These are phyloP conservation scores for Kryptopterus vitreolus DNA, from an alignment of 2,797 vertebrate species.

Conservation along the genomic window DNA sequence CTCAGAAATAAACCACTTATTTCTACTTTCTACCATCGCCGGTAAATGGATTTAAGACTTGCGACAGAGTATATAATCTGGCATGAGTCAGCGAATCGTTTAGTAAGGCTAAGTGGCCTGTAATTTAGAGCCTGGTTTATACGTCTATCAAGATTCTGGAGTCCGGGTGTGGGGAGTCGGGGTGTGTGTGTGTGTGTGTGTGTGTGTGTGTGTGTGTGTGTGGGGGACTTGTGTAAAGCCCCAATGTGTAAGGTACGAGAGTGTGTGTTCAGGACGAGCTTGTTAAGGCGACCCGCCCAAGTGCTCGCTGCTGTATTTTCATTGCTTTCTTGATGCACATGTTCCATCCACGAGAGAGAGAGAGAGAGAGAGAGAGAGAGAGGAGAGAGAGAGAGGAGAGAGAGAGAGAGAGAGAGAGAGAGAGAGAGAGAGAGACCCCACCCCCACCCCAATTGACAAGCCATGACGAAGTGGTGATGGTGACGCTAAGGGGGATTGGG, in stretches of 20 bases:
- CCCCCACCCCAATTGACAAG: no score
- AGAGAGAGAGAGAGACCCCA: no score
- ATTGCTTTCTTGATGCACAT: no score
- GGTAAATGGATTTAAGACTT: background rate
- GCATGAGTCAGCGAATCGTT: background rate
- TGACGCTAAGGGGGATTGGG: no score
- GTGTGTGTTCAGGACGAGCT: conserved; percentile 38
- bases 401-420: no score
- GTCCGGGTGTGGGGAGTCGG: no score
- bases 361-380: no score
- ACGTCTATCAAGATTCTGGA: background rate
- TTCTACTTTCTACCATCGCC: background rate
- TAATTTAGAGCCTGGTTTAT: background rate
- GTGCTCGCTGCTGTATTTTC: background rate
- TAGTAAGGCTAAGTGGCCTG: background rate
- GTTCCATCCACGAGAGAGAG: background rate
- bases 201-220: no score
- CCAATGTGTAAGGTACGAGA: background rate
- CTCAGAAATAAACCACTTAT: background rate
- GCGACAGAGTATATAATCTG: background rate
- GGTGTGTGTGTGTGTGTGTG: no score
- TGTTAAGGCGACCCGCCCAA: conserved; percentile 46
- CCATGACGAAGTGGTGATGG: no score
- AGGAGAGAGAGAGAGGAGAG: no score
- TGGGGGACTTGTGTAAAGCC: background rate